Percentiles rank a stretch among this genome's conserved stretches.
These are phyloP conservation scores for Oryctes rhinoceros DNA, from an alignment of 1,140 invertebrate species.

Conservation along the genomic window DNA sequence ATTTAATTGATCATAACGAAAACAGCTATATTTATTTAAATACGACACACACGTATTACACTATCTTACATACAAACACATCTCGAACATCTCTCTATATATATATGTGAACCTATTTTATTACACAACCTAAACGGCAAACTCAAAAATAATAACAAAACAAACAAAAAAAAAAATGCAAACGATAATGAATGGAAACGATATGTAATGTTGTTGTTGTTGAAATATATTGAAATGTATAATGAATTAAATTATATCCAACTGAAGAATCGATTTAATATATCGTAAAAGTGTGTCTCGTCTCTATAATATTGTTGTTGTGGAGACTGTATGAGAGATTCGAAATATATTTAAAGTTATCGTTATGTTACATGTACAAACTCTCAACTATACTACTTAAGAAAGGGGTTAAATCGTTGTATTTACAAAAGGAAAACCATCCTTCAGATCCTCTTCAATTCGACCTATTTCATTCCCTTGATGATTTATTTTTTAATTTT, in stretches of 20 bases:
- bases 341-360: neutral
- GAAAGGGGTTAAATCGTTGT: neutral
- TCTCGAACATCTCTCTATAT: no score
- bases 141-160: constrained; percentile 7
- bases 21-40: no score
- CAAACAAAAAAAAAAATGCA: constrained; percentile 3
- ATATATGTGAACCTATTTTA: no score
- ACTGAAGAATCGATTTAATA: neutral
- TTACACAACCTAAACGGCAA: constrained; percentile 4
- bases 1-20: no score
- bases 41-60: no score
- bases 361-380: no score
- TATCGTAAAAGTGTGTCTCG: no score
- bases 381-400: neutral
- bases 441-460: no score
- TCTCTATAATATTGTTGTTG: neutral
- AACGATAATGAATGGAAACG: constrained; percentile 3
- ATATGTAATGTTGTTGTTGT: constrained; percentile 14
- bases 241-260: constrained; percentile 10
- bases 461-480: no score
- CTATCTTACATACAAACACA: no score
- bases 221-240: neutral
- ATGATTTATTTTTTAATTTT: no score
- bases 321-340: neutral
- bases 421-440: no score